Evolutionary conservation across 2,113 vertebrate genomes (phyloP).

Genomic region (Mungos mungo): DNA sequence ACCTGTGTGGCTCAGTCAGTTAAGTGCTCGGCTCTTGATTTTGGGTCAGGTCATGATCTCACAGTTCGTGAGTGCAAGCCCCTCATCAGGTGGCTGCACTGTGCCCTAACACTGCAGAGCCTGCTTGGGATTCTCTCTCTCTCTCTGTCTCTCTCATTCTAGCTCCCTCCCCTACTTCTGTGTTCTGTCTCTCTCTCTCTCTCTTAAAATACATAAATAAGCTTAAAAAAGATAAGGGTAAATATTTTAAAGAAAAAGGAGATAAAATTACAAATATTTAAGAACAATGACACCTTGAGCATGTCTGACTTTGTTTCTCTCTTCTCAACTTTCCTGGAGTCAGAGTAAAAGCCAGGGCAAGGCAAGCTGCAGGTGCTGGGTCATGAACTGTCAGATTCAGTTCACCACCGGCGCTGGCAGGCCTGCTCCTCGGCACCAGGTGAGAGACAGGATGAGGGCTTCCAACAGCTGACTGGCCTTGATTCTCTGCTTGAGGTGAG

Average conservation of each 20-base stretch:
- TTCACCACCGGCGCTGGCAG: background rate
- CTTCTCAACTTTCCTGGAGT: background rate
- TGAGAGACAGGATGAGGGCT: background rate
- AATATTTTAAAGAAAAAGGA: background rate
- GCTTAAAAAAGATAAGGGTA: background rate
- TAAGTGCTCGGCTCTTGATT: no score
- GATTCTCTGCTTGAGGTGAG: background rate
- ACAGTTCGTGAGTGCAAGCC: no score
- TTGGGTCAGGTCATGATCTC: no score
- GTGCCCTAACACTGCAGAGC: no score
- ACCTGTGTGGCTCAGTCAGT: no score
- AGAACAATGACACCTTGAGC: background rate
- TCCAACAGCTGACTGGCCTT: background rate
- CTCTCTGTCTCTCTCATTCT: no score
- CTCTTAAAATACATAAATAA: no score
- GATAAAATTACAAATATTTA: background rate
- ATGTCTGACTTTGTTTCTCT: background rate
- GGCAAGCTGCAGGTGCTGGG: background rate
- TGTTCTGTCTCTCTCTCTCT: no score
- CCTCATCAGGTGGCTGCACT: no score
- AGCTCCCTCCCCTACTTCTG: no score
- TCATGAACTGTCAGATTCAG: background rate
- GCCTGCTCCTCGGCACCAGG: background rate
- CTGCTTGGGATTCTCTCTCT: no score
- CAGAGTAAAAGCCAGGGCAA: background rate